Percentiles rank a stretch among this genome's conserved stretches.
These are phyloP conservation scores for Tenthredo amoena DNA, from an alignment of 2,888 invertebrate genomes.

Conservation along the genomic window DNA sequence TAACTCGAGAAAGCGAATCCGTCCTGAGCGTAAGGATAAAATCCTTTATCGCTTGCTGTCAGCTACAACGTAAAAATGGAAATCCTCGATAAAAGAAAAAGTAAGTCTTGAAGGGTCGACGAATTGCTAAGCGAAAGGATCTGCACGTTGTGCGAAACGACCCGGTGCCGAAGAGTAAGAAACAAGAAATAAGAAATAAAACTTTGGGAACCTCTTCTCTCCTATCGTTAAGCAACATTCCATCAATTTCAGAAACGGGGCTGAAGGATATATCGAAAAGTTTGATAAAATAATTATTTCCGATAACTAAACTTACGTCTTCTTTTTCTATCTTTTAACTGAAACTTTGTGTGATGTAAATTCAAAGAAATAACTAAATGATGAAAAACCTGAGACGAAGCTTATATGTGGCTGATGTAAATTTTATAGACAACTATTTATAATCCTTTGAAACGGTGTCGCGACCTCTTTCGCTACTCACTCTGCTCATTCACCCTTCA, in stretches of 20 bases:
- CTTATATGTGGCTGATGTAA: neutral
- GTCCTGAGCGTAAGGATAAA: neutral
- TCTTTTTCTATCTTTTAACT: neutral
- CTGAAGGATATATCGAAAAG: neutral
- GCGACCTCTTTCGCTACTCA: neutral
- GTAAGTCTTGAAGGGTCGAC: constrained; percentile 17
- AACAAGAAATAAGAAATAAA: neutral
- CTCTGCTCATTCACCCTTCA: neutral
- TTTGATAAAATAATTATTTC: neutral
- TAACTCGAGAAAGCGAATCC: neutral
- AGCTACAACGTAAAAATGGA: constrained; percentile 1
- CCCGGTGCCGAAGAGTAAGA: neutral
- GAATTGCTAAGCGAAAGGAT: constrained; percentile 11
- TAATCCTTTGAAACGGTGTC: neutral
- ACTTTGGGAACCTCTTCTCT: neutral
- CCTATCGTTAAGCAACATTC: neutral
- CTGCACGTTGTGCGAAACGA: neutral
- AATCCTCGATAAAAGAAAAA: constrained; percentile 35
- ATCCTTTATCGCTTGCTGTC: neutral
- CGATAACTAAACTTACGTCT: neutral
- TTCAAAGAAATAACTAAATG: neutral
- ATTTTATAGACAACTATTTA: neutral
- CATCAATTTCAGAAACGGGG: neutral
- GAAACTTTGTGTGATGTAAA: too few relatives aligned
- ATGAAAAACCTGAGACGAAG: neutral